phyloP scores from a whole-genome alignment of 2,797 vertebrate species.

The Allenopithecus nigroviridis region DNA sequence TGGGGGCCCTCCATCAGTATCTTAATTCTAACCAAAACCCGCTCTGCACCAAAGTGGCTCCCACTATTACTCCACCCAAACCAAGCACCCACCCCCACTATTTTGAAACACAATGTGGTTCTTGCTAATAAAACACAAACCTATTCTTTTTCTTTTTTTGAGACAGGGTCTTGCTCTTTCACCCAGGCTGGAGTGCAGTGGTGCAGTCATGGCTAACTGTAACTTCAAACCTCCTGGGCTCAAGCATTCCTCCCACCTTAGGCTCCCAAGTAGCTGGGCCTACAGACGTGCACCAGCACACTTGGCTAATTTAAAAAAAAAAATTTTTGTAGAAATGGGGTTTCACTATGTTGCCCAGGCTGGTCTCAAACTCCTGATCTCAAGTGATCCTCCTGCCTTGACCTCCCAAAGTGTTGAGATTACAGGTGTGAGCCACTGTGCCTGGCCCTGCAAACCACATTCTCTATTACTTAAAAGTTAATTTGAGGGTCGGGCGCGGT shows the following conservation, averaged over 20 bases:
- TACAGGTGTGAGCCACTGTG: background rate
- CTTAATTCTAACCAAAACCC: background rate
- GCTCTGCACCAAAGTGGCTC: background rate
- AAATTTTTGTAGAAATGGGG: background rate
- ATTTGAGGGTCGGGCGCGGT: background rate
- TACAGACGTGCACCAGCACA: background rate
- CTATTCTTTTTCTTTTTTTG: background rate
- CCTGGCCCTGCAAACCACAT: background rate
- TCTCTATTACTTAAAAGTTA: background rate
- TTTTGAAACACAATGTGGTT: background rate
- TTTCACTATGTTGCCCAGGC: background rate
- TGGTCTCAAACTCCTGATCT: background rate
- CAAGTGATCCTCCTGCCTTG: background rate
- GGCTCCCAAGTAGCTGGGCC: background rate
- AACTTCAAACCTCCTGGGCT: background rate
- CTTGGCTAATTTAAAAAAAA: background rate
- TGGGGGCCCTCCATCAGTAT: background rate
- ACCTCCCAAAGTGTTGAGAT: background rate
- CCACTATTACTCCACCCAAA: background rate
- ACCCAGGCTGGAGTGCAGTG: background rate
- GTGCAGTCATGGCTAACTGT: background rate
- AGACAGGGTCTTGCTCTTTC: background rate
- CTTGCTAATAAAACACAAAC: background rate
- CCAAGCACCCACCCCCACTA: background rate
- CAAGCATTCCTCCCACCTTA: background rate